Evolutionary conservation across 2,888 invertebrate genomes (phyloP).

Genomic region (Agrotis exclamationis): DNA sequence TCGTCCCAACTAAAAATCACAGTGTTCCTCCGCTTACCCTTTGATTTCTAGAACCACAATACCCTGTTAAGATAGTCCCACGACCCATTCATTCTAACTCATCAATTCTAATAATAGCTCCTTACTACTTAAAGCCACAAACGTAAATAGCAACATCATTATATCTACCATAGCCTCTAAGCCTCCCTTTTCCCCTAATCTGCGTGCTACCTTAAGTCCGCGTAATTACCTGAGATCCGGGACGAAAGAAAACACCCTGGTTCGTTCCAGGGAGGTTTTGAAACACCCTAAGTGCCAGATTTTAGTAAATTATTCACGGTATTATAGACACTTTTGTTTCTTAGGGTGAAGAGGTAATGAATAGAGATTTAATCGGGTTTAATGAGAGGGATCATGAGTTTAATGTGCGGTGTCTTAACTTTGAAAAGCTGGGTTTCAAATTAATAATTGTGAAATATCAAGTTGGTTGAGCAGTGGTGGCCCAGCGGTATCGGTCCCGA

Average conservation of each 20-base stretch:
- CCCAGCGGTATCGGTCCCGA: no score
- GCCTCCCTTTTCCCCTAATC: constrained; percentile 69
- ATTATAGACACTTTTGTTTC: constrained; percentile 63
- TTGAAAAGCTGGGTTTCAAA: not conserved
- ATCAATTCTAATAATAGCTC: not conserved
- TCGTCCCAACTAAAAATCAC: no score
- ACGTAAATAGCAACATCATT: constrained; percentile 22
- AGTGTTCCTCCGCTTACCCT: no score
- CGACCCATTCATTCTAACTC: not conserved
- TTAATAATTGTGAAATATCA: no score
- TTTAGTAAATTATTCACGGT: constrained; percentile 79
- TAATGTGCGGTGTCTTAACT: constrained; percentile 1
- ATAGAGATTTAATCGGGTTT: constrained; percentile 37
- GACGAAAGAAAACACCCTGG: constrained; percentile 80
- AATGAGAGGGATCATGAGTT: constrained; percentile 22
- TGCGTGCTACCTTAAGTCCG: constrained; percentile 78
- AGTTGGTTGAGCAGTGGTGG: no score
- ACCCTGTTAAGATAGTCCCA: no score
- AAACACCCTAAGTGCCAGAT: constrained; percentile 73
- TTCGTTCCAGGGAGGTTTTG: constrained; percentile 18
- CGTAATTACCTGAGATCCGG: constrained; percentile 81
- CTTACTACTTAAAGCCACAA: not conserved
- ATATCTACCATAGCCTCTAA: constrained; percentile 25
- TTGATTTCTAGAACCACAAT: no score
- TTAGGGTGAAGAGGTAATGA: constrained; percentile 37